Percentiles rank a stretch among this genome's conserved stretches.
Evolutionary conservation across 2,113 vertebrate species (phyloP).

Genomic region (Etia nguti): DNA sequence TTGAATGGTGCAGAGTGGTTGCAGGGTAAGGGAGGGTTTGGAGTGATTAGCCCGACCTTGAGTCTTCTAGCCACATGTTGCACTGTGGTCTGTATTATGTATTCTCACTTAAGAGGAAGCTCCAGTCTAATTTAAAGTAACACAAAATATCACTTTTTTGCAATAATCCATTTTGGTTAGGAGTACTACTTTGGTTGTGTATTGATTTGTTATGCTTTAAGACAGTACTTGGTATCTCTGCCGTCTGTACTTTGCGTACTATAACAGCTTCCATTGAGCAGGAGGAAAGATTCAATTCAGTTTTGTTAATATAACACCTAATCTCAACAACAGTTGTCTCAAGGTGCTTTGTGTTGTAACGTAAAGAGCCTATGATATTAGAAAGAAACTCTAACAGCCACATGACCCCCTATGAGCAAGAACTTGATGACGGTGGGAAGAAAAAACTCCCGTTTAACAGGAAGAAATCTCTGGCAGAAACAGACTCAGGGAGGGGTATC

Average conservation of each 20-base stretch:
- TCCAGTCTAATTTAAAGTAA: background rate
- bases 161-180: background rate
- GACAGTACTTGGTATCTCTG: background rate
- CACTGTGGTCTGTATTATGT: background rate
- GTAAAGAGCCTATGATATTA: background rate
- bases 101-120: background rate
- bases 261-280: background rate
- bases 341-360: background rate
- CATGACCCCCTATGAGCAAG: background rate
- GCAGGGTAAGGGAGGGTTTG: background rate
- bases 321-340: background rate
- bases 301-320: background rate
- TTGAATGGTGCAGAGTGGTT: background rate
- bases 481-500: background rate
- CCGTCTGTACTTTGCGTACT: accelerated
- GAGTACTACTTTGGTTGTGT: background rate
- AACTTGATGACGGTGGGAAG: background rate
- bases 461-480: background rate
- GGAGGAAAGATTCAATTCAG: background rate
- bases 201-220: background rate
- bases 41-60: background rate
- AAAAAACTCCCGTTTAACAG: background rate
- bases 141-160: too few species aligned
- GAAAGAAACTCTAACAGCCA: background rate
- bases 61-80: background rate